Base-by-base conservation (phyloP, 2,888 invertebrate species). In the Pseudolycoriella hygida region DNA sequence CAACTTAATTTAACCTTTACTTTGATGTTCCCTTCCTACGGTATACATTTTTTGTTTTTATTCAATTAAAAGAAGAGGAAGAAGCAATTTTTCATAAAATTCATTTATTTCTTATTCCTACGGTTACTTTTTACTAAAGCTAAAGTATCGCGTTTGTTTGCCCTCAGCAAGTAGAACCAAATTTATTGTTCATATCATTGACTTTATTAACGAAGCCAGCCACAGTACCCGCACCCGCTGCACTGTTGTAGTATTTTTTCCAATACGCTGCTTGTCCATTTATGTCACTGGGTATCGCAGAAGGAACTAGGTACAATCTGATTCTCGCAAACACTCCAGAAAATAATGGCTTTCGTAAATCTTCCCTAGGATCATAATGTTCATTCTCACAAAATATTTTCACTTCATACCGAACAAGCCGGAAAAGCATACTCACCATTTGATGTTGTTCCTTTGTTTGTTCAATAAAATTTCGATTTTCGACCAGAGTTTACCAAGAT, bases 301-400 rank as follows among this genome's bases (percentile, higher is more conserved):
- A 3, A 37, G 3, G 3, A 15, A 17, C 18, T 18, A 40, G 15
- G 17, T 40, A 40, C 10, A 40, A 18, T 40, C 40, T 40, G 40
- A 40, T 40, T n/a, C 40, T 17, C 17, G 40, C 40, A 40, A 40
- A 40, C 15, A 40, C 40, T 40, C 40, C 40, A 11, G 40, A 40
- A 40, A 17, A 40, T 40, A 40, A 40, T 40, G 40, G 40, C 10
- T 8, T 40, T 40, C 40, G 40, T 11, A 40, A 18, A 18, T 40
- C 19, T 40, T 40, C 40, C 40, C 40, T 40, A 11, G 3, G 17
- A 11, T 37, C n/a, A 37, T 14, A n/a, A n/a, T n/a, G n/a, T n/a
- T n/a, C n/a, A n/a, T n/a, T n/a, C n/a, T n/a, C n/a, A n/a, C n/a
- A n/a, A n/a, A n/a, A n/a, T n/a, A n/a, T n/a, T n/a, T n/a, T n/a